Conservation (phyloP, 2,113 vertebrate genomes). For the Gasterosteus aculeatus region DNA sequence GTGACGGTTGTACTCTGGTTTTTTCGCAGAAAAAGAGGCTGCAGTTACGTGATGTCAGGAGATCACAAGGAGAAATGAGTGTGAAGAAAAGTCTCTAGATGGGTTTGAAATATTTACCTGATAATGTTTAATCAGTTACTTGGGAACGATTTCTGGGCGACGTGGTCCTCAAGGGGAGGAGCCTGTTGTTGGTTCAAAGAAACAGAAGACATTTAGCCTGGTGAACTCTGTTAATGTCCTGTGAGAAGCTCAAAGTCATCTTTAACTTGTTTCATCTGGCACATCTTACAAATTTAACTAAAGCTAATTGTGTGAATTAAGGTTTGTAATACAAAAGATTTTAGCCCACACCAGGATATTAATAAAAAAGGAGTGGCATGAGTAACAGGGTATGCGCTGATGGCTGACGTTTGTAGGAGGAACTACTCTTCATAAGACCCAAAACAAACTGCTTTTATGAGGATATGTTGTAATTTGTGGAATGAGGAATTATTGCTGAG, state of each 20-base stretch:
- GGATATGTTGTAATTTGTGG: background rate
- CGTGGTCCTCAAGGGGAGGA: background rate
- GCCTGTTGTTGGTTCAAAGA: too few relatives aligned
- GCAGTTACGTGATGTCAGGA: conserved; percentile 12
- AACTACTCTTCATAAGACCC: background rate
- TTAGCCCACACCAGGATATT: too few relatives aligned
- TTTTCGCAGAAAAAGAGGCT: conserved; percentile 4
- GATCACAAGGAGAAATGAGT: conserved; percentile 18
- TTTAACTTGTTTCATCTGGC: background rate
- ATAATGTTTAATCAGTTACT: conserved; percentile 26
- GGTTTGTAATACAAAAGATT: background rate
- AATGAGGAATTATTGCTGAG: too few relatives aligned
- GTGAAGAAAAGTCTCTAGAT: conserved; percentile 6
- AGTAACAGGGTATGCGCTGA: too few relatives aligned
- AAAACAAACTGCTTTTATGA: background rate
- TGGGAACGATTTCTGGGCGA: too few relatives aligned
- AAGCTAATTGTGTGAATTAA: background rate
- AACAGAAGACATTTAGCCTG: background rate
- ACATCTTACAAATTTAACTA: too few relatives aligned
- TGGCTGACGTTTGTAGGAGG: too few relatives aligned
- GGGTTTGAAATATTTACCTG: conserved; percentile 24
- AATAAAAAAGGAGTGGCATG: too few relatives aligned
- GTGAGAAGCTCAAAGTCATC: background rate
- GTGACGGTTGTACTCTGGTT: conserved; percentile 87
- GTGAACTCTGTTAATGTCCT: background rate